Percentiles rank a stretch among this genome's conserved stretches.
Conservation (phyloP, 2,113 vertebrate species). For the Tragelaphus strepsiceros region DNA sequence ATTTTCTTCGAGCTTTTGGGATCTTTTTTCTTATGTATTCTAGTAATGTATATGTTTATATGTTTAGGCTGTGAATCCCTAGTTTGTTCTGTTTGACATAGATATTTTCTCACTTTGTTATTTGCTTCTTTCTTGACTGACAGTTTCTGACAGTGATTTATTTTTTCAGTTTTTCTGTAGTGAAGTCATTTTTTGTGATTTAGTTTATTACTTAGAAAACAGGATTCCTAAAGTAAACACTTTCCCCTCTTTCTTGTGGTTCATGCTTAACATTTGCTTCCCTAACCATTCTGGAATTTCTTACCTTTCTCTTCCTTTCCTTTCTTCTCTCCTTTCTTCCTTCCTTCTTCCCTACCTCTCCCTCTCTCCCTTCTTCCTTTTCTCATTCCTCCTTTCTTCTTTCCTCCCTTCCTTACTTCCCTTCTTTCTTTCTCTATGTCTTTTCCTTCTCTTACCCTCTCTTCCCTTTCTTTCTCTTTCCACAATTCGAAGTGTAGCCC, state of each 20-base stretch:
- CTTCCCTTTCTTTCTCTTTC: background rate
- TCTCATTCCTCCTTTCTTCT: too few species aligned
- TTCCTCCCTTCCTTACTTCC: background rate
- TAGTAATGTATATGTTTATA: background rate
- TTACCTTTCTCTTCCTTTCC: background rate
- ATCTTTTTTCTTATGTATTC: background rate
- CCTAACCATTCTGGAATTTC: background rate
- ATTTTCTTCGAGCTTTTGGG: background rate
- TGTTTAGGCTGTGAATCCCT: background rate
- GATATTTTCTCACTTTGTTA: background rate
- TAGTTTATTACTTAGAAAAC: background rate
- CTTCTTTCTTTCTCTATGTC: background rate
- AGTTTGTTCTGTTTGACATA: background rate
- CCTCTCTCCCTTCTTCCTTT: background rate
- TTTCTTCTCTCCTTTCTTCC: background rate
- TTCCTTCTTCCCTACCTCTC: rapidly evolving
- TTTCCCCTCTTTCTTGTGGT: background rate
- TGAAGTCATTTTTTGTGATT: background rate
- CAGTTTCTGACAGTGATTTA: background rate
- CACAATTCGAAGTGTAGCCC: background rate
- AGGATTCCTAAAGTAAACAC: background rate
- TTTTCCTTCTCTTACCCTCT: background rate
- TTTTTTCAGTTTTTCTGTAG: background rate
- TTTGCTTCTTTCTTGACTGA: background rate
- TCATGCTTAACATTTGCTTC: background rate